These are phyloP conservation scores for Periphyllus acericola DNA, from an alignment of 2,888 invertebrate genomes.

Conservation along the genomic window DNA sequence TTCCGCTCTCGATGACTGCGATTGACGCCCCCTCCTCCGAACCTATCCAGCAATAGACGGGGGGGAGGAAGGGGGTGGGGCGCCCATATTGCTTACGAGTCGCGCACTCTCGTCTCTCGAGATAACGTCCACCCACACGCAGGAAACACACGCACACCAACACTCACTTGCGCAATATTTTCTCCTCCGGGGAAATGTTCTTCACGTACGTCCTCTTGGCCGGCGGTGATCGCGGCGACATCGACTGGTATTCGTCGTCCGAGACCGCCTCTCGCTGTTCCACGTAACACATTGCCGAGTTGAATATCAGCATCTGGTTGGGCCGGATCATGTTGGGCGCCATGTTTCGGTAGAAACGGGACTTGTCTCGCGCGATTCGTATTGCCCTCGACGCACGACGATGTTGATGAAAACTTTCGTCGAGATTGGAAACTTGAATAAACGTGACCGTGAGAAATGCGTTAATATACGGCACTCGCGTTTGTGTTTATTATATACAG, in stretches of 20 bases:
- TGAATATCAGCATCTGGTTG: conserved; percentile 55
- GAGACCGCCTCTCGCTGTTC: conserved; percentile 12
- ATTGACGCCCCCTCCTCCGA: background rate
- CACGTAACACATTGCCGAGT: conserved; percentile 47
- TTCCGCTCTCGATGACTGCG: background rate
- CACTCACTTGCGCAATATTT: conserved; percentile 86
- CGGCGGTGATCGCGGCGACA: conserved; percentile 50
- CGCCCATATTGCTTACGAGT: background rate
- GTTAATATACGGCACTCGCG: background rate
- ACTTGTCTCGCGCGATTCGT: background rate
- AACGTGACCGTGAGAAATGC: too few species aligned
- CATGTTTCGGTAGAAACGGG: background rate
- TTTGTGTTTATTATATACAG: background rate
- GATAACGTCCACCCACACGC: background rate
- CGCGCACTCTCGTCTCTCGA: background rate
- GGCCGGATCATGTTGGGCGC: conserved; percentile 48
- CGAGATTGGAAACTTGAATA: too few species aligned
- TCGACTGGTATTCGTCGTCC: background rate
- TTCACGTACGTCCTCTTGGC: conserved; percentile 81
- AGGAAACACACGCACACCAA: background rate
- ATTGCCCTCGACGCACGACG: background rate
- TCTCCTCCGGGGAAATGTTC: conserved; percentile 87
- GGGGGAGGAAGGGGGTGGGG: background rate
- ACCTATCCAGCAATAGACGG: background rate
- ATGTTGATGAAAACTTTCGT: background rate